phyloP scores from a whole-genome alignment of 2,888 invertebrate species.

The Cylindroiulus punctatus region DNA sequence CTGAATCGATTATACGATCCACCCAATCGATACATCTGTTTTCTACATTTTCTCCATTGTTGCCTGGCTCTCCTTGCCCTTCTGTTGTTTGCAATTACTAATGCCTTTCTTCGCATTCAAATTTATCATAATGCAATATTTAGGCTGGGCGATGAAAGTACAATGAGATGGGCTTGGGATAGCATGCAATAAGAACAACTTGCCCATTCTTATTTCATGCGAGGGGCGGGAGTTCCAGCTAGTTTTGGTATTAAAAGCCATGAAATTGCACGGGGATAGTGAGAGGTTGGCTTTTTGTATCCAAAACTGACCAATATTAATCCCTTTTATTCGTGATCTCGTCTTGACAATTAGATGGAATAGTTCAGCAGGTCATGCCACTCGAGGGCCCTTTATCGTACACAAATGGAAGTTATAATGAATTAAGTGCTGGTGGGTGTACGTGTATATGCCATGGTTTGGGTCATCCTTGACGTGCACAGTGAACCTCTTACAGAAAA shows the following conservation, averaged over 20 bases:
- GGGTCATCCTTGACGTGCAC: not conserved
- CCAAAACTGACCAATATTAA: not conserved
- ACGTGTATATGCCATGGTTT: not conserved
- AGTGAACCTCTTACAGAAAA: not conserved
- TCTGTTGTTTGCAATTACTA: conserved; percentile 41
- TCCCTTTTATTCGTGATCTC: not conserved
- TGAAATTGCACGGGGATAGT: not conserved
- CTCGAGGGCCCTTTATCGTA: not conserved
- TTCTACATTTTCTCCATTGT: not conserved
- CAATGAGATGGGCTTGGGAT: not conserved
- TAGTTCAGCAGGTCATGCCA: not conserved
- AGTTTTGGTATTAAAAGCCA: not conserved
- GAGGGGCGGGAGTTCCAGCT: not conserved
- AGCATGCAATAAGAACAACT: not conserved
- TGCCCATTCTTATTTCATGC: not conserved
- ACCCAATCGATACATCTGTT: not conserved
- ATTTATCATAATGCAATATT: not conserved
- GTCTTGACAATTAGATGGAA: not conserved
- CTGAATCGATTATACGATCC: not conserved
- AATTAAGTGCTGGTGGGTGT: not conserved
- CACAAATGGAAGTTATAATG: not conserved
- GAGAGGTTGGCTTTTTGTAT: not conserved
- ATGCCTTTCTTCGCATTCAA: not conserved
- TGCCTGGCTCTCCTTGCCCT: not conserved
- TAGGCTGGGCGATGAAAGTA: not conserved